A percentile compares a stretch with the other conserved stretches of the same genome.
Evolutionary conservation across 1,140 invertebrate species (phyloP).

Genomic region (Cherax quadricarinatus): DNA sequence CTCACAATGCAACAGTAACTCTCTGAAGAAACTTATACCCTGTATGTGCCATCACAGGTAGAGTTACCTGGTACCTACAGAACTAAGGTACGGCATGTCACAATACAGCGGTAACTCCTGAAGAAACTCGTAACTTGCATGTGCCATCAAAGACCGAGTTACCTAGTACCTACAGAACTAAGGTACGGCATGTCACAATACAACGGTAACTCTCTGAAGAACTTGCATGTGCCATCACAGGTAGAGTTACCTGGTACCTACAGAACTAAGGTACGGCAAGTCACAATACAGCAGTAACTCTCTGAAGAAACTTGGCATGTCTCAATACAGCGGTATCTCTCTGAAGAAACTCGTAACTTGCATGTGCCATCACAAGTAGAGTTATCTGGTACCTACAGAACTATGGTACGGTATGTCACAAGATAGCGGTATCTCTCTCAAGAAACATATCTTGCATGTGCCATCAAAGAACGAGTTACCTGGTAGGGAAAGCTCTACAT

Average conservation of each 20-base stretch:
- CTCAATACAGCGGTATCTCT: background rate
- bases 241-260: background rate
- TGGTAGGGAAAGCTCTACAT: constrained; percentile 21
- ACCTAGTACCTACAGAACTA: background rate
- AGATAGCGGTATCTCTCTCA: background rate
- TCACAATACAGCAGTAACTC: background rate
- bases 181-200: background rate
- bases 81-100: background rate
- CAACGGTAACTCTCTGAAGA: background rate
- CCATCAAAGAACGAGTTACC: constrained; percentile 9
- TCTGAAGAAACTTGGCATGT: background rate
- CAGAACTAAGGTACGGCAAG: background rate
- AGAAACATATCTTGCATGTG: background rate
- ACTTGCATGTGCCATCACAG: background rate
- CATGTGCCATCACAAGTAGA: background rate
- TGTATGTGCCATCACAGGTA: background rate
- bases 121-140: background rate
- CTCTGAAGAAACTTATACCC: background rate
- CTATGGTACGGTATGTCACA: background rate
- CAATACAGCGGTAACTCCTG: background rate
- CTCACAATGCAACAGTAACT: background rate
- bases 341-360: background rate
- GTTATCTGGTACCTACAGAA: background rate
- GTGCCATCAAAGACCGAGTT: constrained; percentile 1
- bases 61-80: background rate